Evolutionary conservation across 2,888 invertebrate species (phyloP), one percentile per base, ranked within the genome.

Genomic region (Dorcus hopei): DNA sequence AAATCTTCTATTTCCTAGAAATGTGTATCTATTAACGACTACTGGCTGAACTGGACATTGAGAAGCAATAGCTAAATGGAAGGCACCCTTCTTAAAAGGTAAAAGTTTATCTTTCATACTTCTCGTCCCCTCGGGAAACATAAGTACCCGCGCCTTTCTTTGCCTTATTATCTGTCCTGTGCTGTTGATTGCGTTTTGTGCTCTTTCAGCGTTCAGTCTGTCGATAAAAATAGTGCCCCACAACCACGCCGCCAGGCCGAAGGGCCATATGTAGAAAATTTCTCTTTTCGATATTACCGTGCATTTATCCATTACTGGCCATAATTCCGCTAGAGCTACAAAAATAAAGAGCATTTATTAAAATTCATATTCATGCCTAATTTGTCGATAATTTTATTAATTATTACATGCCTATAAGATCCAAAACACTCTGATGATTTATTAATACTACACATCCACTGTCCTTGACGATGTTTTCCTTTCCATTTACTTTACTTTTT

Each of bases 31-130:
- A 6, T 93, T 94, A 58, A 94, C 87, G 23, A 95, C 92, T 0
- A 96, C 87, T 0, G 97, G 96, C 72, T 95, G 90, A 61, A 97
- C 88, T 3, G 95, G 93, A 59, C 92, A 87, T 72, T 87, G 86
- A 4, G 91, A 89, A 65, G 88, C 86, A 62, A 95, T 81, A 0
- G 97, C 97, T 63, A 97, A 87, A 78, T 96, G 94, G 80, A 98
- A 97, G 3, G 95, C 95, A 7, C 97, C 97, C 76, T 97, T 97
- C 75, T 97, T 95, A 79, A 97, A 96, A 1, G 95, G 93, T 68
- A 95, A 79, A 70, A 97, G 79, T 26, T 85, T 84, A 38, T 87
- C 89, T 3, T 84, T 85, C n/a, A 85, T 83, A 73, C 90, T 88
- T 61, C 97, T 82, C 6, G 96, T 96, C 11, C 97, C 97, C 80